Evolutionary conservation across 2,113 vertebrate genomes (phyloP).

Genomic region (Muntiacus reevesi): DNA sequence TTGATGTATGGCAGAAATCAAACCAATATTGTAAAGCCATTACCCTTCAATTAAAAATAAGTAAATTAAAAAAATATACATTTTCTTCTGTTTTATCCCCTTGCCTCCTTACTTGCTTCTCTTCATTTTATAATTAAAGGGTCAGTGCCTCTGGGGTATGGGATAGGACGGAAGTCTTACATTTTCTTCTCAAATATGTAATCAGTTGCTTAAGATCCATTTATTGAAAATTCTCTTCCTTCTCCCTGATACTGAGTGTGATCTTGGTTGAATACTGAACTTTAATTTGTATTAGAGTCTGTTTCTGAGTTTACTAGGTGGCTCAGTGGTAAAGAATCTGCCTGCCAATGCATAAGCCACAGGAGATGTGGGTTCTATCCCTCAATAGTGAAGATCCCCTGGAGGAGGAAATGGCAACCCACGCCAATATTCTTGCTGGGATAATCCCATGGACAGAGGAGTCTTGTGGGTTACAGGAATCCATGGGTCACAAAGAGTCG

Average conservation of each 20-base stretch:
- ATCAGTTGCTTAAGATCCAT: neutral
- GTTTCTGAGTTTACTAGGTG: neutral
- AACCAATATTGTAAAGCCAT: neutral
- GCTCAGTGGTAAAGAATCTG: neutral
- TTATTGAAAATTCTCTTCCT: constrained; percentile 39
- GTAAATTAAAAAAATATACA: neutral
- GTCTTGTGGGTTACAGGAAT: neutral
- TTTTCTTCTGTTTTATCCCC: neutral
- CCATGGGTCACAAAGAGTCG: neutral
- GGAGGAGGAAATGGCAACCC: neutral
- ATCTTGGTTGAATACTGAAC: constrained; percentile 15
- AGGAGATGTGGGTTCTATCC: neutral
- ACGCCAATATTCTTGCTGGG: neutral
- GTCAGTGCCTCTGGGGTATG: neutral
- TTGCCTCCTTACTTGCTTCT: neutral
- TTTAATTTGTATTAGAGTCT: constrained; percentile 17
- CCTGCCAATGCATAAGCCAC: neutral
- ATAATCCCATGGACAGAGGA: neutral
- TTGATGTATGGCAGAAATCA: neutral
- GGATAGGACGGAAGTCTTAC: neutral
- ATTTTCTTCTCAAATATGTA: constrained; percentile 36
- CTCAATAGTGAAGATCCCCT: neutral
- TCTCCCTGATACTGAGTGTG: constrained; percentile 8
- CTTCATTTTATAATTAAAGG: neutral
- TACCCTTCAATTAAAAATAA: neutral